A percentile compares a stretch with the other conserved stretches of the same genome.
phyloP scores from a whole-genome alignment of 1,140 invertebrate genomes.

The Saccostrea glomerata region DNA sequence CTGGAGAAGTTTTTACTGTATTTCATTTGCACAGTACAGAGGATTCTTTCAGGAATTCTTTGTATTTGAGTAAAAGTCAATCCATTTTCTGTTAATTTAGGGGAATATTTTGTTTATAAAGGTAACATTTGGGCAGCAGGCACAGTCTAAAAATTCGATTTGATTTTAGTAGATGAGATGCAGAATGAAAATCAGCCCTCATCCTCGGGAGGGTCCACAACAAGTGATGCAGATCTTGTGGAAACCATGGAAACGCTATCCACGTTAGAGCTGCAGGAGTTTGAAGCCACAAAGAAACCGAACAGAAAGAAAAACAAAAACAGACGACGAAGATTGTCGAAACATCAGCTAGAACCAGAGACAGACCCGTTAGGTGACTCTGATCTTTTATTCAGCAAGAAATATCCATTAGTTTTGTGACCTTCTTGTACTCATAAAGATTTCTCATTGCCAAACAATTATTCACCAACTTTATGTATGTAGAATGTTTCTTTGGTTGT shows the following conservation, averaged over 20 bases:
- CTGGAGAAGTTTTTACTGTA: too few species aligned
- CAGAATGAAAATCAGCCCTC: conserved; percentile 23
- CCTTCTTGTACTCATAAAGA: too few species aligned
- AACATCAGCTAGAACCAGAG: conserved; percentile 63
- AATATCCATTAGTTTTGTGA: too few species aligned
- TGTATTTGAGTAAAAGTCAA: too few species aligned
- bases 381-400: neutral
- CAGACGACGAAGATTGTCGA: conserved; percentile 57
- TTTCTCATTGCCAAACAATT: too few species aligned
- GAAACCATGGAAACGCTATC: conserved; percentile 59
- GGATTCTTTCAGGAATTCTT: too few species aligned
- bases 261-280: conserved; percentile 68
- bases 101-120: too few species aligned
- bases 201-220: conserved; percentile 51
- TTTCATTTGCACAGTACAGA: too few species aligned
- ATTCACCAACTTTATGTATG: too few species aligned
- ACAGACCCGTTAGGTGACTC: conserved; percentile 62
- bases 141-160: neutral
- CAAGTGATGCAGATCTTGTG: conserved; percentile 67
- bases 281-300: conserved; percentile 62
- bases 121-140: too few species aligned
- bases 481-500: too few species aligned
- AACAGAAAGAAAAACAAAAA: conserved; percentile 68
- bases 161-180: neutral
- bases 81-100: too few species aligned